Percentiles rank a stretch among this genome's conserved stretches.
Conservation (phyloP, 2,113 vertebrate species). For the Peromyscus polionotus region DNA sequence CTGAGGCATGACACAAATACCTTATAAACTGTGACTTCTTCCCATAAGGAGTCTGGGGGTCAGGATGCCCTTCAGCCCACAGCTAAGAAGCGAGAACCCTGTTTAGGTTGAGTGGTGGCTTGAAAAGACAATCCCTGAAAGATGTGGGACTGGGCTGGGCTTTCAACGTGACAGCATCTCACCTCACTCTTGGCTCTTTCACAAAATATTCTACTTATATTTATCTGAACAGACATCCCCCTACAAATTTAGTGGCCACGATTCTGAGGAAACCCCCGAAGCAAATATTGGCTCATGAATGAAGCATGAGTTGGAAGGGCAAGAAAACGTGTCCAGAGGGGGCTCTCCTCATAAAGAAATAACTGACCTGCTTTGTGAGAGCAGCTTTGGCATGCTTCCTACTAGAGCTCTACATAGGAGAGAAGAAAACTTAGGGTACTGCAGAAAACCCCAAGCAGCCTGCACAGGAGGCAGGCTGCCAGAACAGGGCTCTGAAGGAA, state of each 20-base stretch:
- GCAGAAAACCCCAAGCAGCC: background rate
- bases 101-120: background rate
- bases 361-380: background rate
- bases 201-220: background rate
- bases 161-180: background rate
- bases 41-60: background rate
- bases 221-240: background rate
- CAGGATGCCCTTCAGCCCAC: no score
- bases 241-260: background rate
- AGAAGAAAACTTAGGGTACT: background rate
- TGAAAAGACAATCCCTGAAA: background rate
- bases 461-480: background rate
- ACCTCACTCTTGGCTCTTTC: background rate
- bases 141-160: background rate
- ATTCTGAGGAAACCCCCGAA: background rate
- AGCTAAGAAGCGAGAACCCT: background rate
- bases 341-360: background rate
- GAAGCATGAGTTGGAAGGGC: background rate
- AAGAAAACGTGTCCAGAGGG: background rate
- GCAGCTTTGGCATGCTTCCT: background rate
- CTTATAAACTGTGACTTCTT: background rate
- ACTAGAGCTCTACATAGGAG: background rate
- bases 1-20: background rate
- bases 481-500: background rate
- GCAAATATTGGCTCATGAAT: background rate